These are phyloP conservation scores for Marcusenius ussheri DNA, from an alignment of 2,113 vertebrate species.

Conservation along the genomic window DNA sequence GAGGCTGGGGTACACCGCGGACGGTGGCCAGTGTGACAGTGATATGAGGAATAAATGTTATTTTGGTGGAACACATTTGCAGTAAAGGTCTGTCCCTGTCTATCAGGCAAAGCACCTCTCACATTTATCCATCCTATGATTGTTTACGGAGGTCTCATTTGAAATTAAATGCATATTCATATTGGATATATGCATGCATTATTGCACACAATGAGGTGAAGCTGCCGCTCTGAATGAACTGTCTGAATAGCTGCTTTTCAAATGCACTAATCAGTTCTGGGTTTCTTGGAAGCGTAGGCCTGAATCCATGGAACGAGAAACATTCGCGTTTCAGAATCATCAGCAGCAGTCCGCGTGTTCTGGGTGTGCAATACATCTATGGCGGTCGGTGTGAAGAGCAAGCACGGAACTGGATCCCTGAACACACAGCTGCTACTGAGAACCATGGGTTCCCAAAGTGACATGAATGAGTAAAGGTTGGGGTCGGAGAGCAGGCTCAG, in stretches of 20 bases:
- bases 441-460: not conserved
- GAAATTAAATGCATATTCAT: not conserved
- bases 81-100: not conserved
- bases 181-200: not conserved
- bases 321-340: not conserved
- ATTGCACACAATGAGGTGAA: not conserved
- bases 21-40: not conserved
- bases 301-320: not conserved
- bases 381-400: not conserved
- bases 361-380: not conserved
- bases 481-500: not conserved
- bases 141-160: not conserved
- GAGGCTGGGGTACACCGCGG: not conserved
- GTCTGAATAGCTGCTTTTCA: not conserved
- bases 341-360: not conserved
- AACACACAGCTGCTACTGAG: not conserved
- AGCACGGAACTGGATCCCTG: not conserved
- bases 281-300: not conserved
- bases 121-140: not conserved
- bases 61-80: not conserved
- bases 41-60: not conserved
- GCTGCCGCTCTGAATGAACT: not conserved
- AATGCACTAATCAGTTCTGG: not conserved
- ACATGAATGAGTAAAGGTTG: not conserved
- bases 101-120: not conserved